Percentiles rank a stretch among this genome's conserved stretches.
Conservation (phyloP, 1,140 invertebrate species). For the Trypoxylus dichotomus region DNA sequence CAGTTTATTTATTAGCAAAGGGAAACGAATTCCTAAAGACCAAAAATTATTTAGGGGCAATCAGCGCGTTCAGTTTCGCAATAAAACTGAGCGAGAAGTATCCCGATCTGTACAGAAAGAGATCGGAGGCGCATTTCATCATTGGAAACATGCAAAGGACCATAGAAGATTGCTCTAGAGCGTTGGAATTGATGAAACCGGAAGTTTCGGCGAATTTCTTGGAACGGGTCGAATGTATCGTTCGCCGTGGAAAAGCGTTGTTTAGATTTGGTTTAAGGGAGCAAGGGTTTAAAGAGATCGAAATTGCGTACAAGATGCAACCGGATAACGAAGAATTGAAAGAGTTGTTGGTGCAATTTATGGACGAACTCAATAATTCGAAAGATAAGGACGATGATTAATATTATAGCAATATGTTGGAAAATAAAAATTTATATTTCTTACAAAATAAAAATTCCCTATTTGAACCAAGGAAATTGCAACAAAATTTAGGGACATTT, state of each 20-base stretch:
- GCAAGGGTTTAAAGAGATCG: conserved; percentile 73
- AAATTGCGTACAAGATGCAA: conserved; percentile 46
- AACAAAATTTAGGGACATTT: not conserved
- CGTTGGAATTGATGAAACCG: conserved; percentile 73
- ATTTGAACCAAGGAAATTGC: not conserved
- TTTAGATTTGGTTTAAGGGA: conserved; percentile 67
- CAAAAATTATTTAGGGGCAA: conserved; percentile 76
- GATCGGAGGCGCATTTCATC: conserved; percentile 76
- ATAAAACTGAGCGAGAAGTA: conserved; percentile 75
- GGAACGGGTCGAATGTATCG: conserved; percentile 69
- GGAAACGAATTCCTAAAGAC: conserved; percentile 76
- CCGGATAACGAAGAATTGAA: conserved; percentile 29
- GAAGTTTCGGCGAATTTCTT: conserved; percentile 69
- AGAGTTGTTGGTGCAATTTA: conserved; percentile 1
- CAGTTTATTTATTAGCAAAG: conserved; percentile 79
- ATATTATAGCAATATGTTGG: not conserved
- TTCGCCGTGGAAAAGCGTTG: conserved; percentile 71
- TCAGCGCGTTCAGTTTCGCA: conserved; percentile 79
- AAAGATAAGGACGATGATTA: not conserved
- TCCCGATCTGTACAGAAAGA: conserved; percentile 71
- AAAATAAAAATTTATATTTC: not conserved
- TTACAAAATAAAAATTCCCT: too few species aligned
- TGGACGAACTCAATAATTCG: conserved; percentile 16
- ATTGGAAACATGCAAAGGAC: conserved; percentile 52
- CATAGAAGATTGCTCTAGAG: conserved; percentile 60